These are phyloP conservation scores for Myotis pilosus DNA, from an alignment of 2,797 vertebrate genomes.

Conservation along the genomic window DNA sequence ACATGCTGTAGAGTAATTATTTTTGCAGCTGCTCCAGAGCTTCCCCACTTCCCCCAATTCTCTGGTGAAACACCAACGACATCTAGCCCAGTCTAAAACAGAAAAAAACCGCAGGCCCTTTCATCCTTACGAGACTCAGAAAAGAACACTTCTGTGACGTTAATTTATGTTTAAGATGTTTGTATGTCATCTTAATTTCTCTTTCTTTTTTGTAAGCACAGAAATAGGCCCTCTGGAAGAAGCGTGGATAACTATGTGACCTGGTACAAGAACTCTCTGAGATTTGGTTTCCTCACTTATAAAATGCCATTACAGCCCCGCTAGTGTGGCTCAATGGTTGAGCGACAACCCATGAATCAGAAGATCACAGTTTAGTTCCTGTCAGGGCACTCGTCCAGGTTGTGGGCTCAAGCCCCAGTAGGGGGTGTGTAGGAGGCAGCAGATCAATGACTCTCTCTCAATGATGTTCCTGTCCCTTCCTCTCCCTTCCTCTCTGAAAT, in stretches of 20 bases:
- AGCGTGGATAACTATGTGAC: background rate
- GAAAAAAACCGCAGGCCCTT: background rate
- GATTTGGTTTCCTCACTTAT: background rate
- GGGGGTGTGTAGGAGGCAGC: too few species aligned
- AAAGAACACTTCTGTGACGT: background rate
- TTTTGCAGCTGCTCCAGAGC: constrained; percentile 39
- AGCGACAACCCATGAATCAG: too few species aligned
- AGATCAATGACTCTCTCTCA: too few species aligned
- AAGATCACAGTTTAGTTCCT: too few species aligned
- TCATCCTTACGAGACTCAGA: background rate
- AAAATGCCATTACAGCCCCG: background rate
- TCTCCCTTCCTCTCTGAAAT: too few species aligned
- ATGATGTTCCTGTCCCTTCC: too few species aligned
- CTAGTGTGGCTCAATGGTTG: too few species aligned
- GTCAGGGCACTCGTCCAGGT: too few species aligned
- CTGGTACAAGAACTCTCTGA: background rate
- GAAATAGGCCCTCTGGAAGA: background rate
- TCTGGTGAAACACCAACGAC: background rate
- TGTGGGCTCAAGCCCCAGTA: too few species aligned
- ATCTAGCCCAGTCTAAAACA: background rate
- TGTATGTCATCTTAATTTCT: background rate
- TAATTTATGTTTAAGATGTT: constrained; percentile 22
- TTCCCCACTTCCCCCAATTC: background rate
- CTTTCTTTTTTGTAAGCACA: background rate
- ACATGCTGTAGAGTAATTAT: background rate